These are phyloP conservation scores for Dromiciops gliroides DNA, from an alignment of 2,113 vertebrate species.

Conservation along the genomic window DNA sequence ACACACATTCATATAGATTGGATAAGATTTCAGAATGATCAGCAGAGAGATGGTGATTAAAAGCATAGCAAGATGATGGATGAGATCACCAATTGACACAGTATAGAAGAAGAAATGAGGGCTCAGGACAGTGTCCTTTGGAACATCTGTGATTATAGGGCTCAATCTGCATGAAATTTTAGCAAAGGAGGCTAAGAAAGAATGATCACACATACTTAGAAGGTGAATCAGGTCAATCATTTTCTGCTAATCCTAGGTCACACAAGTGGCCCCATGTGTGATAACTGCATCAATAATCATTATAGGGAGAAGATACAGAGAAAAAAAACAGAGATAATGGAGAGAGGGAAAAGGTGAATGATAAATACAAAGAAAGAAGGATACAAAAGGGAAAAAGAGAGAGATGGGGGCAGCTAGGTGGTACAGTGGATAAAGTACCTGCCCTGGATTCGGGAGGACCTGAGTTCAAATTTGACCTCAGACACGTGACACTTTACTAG, in stretches of 20 bases:
- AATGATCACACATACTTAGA: too few species aligned
- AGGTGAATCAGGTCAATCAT: too few species aligned
- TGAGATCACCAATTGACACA: conserved; percentile 37
- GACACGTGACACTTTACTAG: too few species aligned
- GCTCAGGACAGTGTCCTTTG: conserved; percentile 3
- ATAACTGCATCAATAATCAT: too few species aligned
- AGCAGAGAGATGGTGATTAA: conserved; percentile 25
- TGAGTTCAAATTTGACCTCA: too few species aligned
- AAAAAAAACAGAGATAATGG: too few species aligned
- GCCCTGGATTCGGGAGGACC: too few species aligned
- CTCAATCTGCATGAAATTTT: neutral
- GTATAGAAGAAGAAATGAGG: conserved; percentile 19
- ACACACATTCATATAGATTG: too few species aligned
- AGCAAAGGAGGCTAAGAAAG: neutral
- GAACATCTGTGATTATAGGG: conserved; percentile 31
- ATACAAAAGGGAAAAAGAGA: neutral
- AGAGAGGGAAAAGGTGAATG: neutral
- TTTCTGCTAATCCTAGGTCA: too few species aligned
- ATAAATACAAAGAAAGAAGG: neutral
- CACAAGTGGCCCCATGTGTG: too few species aligned
- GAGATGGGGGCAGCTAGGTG: neutral
- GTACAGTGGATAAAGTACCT: too few species aligned
- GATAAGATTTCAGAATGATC: conserved; percentile 18
- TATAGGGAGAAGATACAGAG: neutral
- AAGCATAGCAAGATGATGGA: neutral